Evolutionary conservation across 2,113 vertebrate genomes (phyloP).

Genomic region (Micromys minutus): DNA sequence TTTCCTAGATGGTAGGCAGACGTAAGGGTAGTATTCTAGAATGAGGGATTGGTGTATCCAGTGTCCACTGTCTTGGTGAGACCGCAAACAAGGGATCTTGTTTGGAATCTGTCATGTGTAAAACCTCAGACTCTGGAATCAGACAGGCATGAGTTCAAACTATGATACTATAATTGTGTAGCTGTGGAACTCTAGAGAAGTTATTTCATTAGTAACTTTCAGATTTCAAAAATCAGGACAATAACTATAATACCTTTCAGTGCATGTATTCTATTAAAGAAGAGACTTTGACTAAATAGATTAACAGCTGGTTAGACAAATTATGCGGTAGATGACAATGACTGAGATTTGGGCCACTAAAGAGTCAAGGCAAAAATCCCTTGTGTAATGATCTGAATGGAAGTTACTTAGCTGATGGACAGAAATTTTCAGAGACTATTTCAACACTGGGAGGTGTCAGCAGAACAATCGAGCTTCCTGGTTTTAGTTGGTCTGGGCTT

Average conservation of each 20-base stretch:
- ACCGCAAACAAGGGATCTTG: slow-evolving; percentile 48
- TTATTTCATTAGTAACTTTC: not conserved
- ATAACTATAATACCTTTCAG: not conserved
- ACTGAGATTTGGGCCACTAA: not conserved
- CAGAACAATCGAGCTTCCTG: too few species aligned
- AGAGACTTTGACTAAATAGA: not conserved
- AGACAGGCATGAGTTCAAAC: slow-evolving; percentile 55
- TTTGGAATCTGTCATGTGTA: slow-evolving; percentile 31
- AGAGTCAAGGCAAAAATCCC: not conserved
- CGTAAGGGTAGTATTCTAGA: slow-evolving; percentile 37
- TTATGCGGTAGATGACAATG: not conserved
- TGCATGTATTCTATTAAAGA: slow-evolving; percentile 23
- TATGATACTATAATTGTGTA: slow-evolving; percentile 24
- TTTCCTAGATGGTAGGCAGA: slow-evolving; percentile 73
- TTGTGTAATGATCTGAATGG: not conserved
- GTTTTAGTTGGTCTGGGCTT: not conserved
- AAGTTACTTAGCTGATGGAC: not conserved
- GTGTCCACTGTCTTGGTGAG: slow-evolving; percentile 32
- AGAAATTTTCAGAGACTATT: not conserved
- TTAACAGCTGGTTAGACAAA: not conserved
- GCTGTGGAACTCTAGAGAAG: not conserved
- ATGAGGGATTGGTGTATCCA: slow-evolving; percentile 28
- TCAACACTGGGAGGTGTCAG: not conserved
- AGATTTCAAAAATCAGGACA: slow-evolving; percentile 9
- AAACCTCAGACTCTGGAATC: slow-evolving; percentile 62